Evolutionary conservation across 2,797 vertebrate species (phyloP), one percentile per base, ranked within the genome.

Genomic region (Petrocephalus schoutedeni): DNA sequence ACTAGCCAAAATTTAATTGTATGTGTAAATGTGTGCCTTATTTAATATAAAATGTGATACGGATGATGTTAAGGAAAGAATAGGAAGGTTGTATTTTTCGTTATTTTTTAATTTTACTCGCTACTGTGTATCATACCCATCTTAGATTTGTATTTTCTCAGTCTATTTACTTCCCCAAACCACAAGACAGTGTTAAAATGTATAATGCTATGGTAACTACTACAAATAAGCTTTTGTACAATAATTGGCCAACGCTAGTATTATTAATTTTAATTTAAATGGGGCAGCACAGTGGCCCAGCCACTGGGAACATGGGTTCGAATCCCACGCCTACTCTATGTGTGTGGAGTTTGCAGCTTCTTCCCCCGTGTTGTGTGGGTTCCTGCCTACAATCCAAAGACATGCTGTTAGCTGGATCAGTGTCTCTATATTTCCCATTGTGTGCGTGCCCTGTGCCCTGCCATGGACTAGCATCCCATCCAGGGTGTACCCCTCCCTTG

Each of bases 1-100:
- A 89, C 90, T 91, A 92, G 91, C 90, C 90, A 90, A 91, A 86
- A 87, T 90, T 88, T 87, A 88, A 91, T 91, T 91, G 91, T 92
- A 88, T 92, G 91, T 92, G 91, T 92, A 91, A 91, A 92, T 92
- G 90, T 92, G 91, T 92, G 91, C 91, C 91, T 92, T 92, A 92
- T 91, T 92, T 92, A 90, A 92, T 88, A 91, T 86, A 86, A 84
- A 51, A 90, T 45, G 89, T 88, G 45, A 87, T 88, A 88, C 32
- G 87, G 84, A 57, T 32, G 19, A 84, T 84, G 87, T 88, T 59
- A 84, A 21, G 56, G 45, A 45, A 51, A 88, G 16, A 85, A 61
- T 36, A 83, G 12, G 59, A 28, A 84, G 45, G 80, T 87, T 59
- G 23, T 88, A 85, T 67, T 59, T 53, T 88, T 64, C 82, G 49